Percentiles rank a stretch among this genome's conserved stretches.
Conservation (phyloP, 2,113 vertebrate genomes). For the Cololabis saira region DNA sequence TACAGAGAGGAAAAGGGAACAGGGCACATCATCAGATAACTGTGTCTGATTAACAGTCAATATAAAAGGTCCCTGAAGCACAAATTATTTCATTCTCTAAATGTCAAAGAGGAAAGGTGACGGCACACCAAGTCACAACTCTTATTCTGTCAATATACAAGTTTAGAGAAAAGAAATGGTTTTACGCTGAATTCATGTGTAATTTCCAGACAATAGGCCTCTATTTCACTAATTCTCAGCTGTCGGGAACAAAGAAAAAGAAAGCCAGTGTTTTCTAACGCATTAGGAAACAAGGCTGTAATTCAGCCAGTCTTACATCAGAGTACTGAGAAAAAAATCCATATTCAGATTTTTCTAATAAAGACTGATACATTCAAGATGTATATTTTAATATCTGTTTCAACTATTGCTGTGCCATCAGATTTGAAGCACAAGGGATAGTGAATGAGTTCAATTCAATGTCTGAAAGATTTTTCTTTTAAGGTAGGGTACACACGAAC, state of each 20-base stretch:
- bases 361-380: constrained; percentile 18
- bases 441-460: too few species aligned
- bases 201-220: constrained; percentile 58
- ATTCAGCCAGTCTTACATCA: constrained; percentile 57
- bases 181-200: constrained; percentile 62
- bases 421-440: background rate
- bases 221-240: constrained; percentile 59
- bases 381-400: constrained; percentile 17
- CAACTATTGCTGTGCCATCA: constrained; percentile 8
- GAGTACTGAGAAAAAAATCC: constrained; percentile 52
- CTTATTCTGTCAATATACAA: constrained; percentile 51
- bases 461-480: too few species aligned
- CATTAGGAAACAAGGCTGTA: constrained; percentile 58
- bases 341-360: constrained; percentile 55
- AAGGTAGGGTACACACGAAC: too few species aligned
- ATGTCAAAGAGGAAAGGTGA: constrained; percentile 59
- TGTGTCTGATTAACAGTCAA: constrained; percentile 64
- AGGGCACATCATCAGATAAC: constrained; percentile 44
- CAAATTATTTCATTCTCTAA: constrained; percentile 51
- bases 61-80: constrained; percentile 52
- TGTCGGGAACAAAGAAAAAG: constrained; percentile 49
- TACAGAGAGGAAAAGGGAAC: constrained; percentile 4
- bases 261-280: constrained; percentile 35
- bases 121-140: constrained; percentile 44
- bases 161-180: constrained; percentile 19